Conservation (phyloP, 2,888 invertebrate genomes). For the Limnephilus marmoratus region DNA sequence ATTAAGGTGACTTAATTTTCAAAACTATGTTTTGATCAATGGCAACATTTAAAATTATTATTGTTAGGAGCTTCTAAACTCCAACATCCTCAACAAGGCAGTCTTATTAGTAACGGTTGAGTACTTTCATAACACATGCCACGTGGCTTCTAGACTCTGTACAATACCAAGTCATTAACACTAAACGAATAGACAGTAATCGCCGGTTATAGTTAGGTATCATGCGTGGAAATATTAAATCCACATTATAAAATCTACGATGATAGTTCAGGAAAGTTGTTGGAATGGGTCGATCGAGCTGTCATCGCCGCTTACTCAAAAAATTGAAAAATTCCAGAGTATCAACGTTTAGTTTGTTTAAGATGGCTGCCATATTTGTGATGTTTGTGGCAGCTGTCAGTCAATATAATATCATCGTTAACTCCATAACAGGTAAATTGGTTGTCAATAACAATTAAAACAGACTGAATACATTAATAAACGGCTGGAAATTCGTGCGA, state of each 20-base stretch:
- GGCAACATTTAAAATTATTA: neutral
- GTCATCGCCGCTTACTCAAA: neutral
- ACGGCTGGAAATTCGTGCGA: neutral
- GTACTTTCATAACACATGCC: neutral
- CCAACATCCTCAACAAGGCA: neutral
- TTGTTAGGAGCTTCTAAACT: constrained; percentile 15
- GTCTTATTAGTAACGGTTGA: constrained; percentile 3
- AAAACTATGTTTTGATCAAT: neutral
- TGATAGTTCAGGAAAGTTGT: neutral
- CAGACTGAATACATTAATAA: neutral
- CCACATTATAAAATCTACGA: neutral
- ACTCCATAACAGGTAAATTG: neutral
- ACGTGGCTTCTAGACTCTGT: neutral
- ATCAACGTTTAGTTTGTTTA: neutral
- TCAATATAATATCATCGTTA: neutral
- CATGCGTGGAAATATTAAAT: neutral
- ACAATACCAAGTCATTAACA: neutral
- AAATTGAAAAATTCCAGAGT: neutral
- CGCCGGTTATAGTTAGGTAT: neutral
- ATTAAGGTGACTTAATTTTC: neutral
- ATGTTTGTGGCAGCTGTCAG: neutral
- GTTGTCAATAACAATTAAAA: neutral
- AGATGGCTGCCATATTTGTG: neutral
- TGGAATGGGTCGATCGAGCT: neutral
- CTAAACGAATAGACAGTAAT: neutral